Evolutionary conservation across 2,113 vertebrate species (phyloP), one percentile per base, ranked within the genome.

Genomic region (Cynoglossus semilaevis): DNA sequence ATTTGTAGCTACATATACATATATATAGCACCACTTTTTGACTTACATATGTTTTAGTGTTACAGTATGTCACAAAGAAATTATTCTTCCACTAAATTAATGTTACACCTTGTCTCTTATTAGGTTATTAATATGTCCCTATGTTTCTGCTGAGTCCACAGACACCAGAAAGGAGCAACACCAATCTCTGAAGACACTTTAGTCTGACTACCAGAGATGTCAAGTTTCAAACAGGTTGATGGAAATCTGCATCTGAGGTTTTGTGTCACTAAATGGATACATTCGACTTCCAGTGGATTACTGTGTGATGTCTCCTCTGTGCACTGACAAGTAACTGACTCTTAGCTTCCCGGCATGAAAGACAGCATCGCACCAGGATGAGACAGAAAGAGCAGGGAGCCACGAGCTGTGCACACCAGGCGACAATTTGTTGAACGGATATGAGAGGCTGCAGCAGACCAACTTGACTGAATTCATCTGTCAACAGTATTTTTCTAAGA

Each of bases 401-500:
- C 15, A 35, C 8, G 34, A 15, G 9, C 43, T 16, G 8, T 55
- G 44, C 35, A 51, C 48, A 62, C 48, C 19, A 68, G 64, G 49
- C 34, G 44, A 19, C 59, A 34, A 60, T 67, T 42, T 57, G 55
- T 70, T 72, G 46, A 34, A 17, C 19, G 45, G 54, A 43, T 74
- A 41, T 60, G 52, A 63, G 16, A 60, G 41, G 54, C 52, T 48
- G 44, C 11, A 48, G 15, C 34, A 38, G 38, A 68, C 52, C 58
- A 61, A 66, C 60, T 70, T 44, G 45, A 63, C 56, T 52, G 8
- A 38, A 70, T 19, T 46, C 42, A 69, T 62, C 45, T n/a, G 47
- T 74, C 67, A 63, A 34, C 47, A 50, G 22, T 49, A 65, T 64
- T 47, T 54, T 54, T 57, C 44, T 40, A 15, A 36, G 77, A 61